Percentiles rank a stretch among this genome's conserved stretches.
Conservation (phyloP, 2,797 vertebrate species). For the Falco concolor region DNA sequence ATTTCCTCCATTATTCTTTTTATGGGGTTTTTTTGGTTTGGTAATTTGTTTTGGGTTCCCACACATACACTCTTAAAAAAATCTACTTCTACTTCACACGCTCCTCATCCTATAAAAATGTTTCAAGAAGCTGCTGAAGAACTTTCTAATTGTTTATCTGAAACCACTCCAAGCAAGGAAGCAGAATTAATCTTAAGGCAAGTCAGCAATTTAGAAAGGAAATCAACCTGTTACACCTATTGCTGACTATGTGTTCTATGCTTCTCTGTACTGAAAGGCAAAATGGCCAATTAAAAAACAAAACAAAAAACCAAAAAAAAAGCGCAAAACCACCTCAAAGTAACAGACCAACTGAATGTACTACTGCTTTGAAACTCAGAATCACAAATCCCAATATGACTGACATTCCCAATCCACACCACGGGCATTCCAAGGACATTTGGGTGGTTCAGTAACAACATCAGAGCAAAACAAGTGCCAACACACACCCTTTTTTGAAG, state of each 20-base stretch:
- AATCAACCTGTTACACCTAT: neutral
- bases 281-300: neutral
- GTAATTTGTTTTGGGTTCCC: too few species aligned
- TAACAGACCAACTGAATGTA: neutral
- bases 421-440: neutral
- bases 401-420: neutral
- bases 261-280: neutral
- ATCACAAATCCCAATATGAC: neutral
- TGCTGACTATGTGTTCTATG: neutral
- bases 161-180: constrained; percentile 16
- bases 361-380: neutral
- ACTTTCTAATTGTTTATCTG: constrained; percentile 30
- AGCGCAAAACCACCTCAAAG: neutral
- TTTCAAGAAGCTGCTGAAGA: constrained; percentile 5
- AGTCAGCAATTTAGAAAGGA: constrained; percentile 25
- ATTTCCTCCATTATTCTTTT: neutral
- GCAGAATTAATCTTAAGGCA: constrained; percentile 6
- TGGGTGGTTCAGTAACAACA: neutral
- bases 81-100: neutral
- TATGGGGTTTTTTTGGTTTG: neutral
- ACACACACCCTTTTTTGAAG: neutral
- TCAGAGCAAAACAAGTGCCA: neutral
- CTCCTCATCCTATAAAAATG: neutral
- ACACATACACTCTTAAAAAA: neutral
- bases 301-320: neutral